Conservation (phyloP, 2,797 vertebrate species). For the Tapera naevia region DNA sequence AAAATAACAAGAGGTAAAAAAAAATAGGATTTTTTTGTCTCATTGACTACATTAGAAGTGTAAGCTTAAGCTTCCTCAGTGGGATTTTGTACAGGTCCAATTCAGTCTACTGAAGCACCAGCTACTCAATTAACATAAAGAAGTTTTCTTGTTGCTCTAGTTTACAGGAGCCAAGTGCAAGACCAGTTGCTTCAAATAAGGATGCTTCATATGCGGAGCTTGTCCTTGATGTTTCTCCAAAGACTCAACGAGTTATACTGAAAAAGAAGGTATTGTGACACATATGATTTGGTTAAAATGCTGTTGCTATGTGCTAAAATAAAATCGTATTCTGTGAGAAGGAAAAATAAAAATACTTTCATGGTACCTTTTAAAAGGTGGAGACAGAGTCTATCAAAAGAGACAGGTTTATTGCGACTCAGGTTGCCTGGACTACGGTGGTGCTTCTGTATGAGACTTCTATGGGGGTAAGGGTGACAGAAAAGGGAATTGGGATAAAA, state of each 20-base stretch:
- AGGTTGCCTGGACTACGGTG: neutral
- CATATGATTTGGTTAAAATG: neutral
- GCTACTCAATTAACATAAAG: neutral
- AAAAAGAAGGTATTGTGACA: slow-evolving; percentile 89
- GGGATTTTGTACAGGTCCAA: neutral
- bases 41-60: neutral
- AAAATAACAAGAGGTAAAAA: neutral
- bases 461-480: neutral
- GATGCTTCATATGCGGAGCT: slow-evolving; percentile 84
- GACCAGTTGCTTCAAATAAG: slow-evolving; percentile 82
- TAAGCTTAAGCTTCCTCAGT: neutral
- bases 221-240: slow-evolving; percentile 93
- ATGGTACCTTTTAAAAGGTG: neutral
- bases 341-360: neutral
- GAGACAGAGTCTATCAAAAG: neutral
- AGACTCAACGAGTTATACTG: slow-evolving; percentile 92
- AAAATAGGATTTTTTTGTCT: neutral
- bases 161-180: slow-evolving; percentile 76
- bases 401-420: neutral
- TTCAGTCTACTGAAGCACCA: neutral
- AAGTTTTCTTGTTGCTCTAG: slow-evolving; percentile 51
- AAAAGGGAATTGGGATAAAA: neutral
- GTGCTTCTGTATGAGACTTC: neutral
- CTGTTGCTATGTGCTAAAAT: neutral
- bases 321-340: neutral